These are phyloP conservation scores for Liparis tanakae DNA, from an alignment of 2,797 vertebrate genomes.

Conservation along the genomic window DNA sequence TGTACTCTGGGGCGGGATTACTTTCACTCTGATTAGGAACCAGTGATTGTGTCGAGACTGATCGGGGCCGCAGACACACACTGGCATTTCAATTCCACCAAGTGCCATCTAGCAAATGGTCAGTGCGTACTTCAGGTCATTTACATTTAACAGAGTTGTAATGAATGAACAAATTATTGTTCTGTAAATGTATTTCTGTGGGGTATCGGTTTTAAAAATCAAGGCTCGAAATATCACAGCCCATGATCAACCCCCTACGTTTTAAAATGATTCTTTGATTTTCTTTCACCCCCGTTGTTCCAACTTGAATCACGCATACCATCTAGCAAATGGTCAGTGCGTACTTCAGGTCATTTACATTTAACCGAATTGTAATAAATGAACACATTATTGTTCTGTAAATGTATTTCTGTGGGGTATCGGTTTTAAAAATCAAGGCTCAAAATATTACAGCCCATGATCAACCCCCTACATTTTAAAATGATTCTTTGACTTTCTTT, in stretches of 20 bases:
- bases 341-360: slow-evolving; percentile 50
- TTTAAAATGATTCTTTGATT: slow-evolving; percentile 16
- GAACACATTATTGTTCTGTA: slow-evolving; percentile 50
- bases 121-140: slow-evolving; percentile 41
- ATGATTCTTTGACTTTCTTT: slow-evolving; percentile 19
- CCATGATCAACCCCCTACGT: slow-evolving; percentile 14
- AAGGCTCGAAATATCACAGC: slow-evolving; percentile 19
- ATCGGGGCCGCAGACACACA: slow-evolving; percentile 58
- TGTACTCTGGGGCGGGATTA: slow-evolving; percentile 70
- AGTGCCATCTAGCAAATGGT: slow-evolving; percentile 52
- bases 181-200: slow-evolving; percentile 35
- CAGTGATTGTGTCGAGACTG: slow-evolving; percentile 64
- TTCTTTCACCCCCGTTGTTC: slow-evolving; percentile 3
- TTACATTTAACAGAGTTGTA: slow-evolving; percentile 53
- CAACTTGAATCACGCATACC: slow-evolving; percentile 35
- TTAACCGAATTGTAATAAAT: slow-evolving; percentile 42
- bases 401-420: slow-evolving; percentile 24
- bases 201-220: slow-evolving; percentile 32
- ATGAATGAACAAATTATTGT: slow-evolving; percentile 50
- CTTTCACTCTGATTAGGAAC: slow-evolving; percentile 72
- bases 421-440: slow-evolving; percentile 38
- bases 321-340: slow-evolving; percentile 50
- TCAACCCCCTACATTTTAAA: slow-evolving; percentile 9
- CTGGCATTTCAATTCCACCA: slow-evolving; percentile 63
- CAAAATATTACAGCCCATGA: slow-evolving; percentile 8